Conservation (phyloP, 2,888 invertebrate species). For the Epinotia demarniana region DNA sequence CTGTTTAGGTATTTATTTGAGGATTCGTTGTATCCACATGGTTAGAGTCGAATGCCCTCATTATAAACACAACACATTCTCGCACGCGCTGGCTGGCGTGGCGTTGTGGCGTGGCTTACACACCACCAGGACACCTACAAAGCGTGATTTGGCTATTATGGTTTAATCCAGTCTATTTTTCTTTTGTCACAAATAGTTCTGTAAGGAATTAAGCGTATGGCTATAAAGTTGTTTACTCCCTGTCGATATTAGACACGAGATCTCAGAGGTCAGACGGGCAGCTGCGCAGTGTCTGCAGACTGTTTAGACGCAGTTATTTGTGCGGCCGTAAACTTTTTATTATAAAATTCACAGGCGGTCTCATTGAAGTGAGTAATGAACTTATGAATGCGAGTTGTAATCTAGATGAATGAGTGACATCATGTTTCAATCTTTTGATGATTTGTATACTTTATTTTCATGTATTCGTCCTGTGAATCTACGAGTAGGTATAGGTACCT, state of each 20-base stretch:
- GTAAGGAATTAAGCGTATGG: not conserved
- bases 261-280: conserved; percentile 54
- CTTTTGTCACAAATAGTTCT: not conserved
- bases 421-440: conserved; percentile 8
- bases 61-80: too few species aligned
- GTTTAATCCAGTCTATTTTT: not conserved
- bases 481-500: too few species aligned
- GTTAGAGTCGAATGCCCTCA: too few species aligned
- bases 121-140: too few species aligned
- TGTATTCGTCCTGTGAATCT: not conserved
- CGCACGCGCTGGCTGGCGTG: too few species aligned
- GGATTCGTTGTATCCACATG: too few species aligned
- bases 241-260: conserved; percentile 55
- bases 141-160: too few species aligned
- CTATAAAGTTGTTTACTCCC: conserved; percentile 54
- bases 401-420: conserved; percentile 10
- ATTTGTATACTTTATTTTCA: not conserved
- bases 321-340: conserved; percentile 54
- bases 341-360: conserved; percentile 47
- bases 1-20: too few species aligned
- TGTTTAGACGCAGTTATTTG: conserved; percentile 63
- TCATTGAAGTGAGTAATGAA: conserved; percentile 47
- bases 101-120: too few species aligned
- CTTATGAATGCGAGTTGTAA: conserved; percentile 44
- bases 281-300: conserved; percentile 60